A percentile compares a stretch with the other conserved stretches of the same genome.
phyloP scores from a whole-genome alignment of 2,797 vertebrate species.

The Cyclura pinguis region DNA sequence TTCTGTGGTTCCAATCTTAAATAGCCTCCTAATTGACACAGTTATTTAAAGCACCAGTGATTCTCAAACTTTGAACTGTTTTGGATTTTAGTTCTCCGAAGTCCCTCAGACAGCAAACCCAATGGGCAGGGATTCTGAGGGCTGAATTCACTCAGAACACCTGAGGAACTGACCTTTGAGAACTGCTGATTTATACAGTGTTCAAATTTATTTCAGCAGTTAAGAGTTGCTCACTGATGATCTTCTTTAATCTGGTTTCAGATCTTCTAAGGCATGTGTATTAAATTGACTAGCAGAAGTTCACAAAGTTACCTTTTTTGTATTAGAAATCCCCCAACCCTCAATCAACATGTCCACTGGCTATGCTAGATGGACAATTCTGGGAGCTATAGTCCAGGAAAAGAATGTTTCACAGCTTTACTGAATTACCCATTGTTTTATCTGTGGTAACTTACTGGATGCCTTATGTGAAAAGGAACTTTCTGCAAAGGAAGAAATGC shows the following conservation, averaged over 20 bases:
- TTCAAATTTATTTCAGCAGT: slow-evolving; percentile 23
- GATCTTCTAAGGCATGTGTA: not conserved
- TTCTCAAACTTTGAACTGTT: too few species aligned
- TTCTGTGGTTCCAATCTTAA: not conserved
- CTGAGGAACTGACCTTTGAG: too few species aligned
- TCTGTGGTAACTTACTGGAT: not conserved
- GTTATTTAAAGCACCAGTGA: not conserved
- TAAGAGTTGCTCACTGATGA: not conserved
- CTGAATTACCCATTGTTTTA: not conserved
- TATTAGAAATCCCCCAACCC: too few species aligned
- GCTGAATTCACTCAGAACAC: too few species aligned
- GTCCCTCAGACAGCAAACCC: too few species aligned
- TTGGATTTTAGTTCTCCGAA: too few species aligned
- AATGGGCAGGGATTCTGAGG: too few species aligned
- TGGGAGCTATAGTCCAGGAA: too few species aligned
- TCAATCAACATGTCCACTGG: too few species aligned
- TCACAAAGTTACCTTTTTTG: not conserved
- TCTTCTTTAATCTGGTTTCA: not conserved
- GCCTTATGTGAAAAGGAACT: not conserved
- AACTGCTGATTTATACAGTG: not conserved
- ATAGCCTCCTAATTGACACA: slow-evolving; percentile 28
- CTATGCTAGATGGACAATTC: too few species aligned
- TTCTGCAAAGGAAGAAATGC: not conserved
- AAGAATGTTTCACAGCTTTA: not conserved
- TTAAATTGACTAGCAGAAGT: too few species aligned